Percentiles rank a stretch among this genome's conserved stretches.
Conservation (phyloP, 2,797 vertebrate species). For the Micromesistius poutassou region DNA sequence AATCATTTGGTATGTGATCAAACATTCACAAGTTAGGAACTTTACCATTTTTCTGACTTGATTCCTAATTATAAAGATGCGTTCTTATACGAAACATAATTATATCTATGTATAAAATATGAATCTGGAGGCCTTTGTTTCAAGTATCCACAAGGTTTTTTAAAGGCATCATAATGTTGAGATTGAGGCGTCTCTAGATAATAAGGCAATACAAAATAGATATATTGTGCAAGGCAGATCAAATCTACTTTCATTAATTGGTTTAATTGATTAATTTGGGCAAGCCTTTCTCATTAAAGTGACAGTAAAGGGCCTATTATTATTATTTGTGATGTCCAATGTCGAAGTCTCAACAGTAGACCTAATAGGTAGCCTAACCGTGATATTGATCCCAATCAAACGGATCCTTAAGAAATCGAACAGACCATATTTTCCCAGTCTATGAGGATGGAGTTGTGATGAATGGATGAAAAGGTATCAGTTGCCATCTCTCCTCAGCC, state of each 20-base stretch:
- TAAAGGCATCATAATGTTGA: conserved; percentile 42
- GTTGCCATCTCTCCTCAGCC: not conserved
- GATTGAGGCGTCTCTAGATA: conserved; percentile 31
- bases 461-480: not conserved
- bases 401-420: not conserved
- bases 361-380: not conserved
- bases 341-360: not conserved
- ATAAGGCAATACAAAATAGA: conserved; percentile 27
- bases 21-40: not conserved
- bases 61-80: conserved; percentile 10
- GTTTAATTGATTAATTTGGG: conserved; percentile 8
- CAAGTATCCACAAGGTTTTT: conserved; percentile 43
- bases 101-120: conserved; percentile 19
- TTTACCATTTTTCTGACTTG: not conserved
- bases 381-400: not conserved
- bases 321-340: not conserved
- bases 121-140: conserved; percentile 29
- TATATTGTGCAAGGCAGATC: conserved; percentile 32
- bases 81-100: conserved; percentile 2
- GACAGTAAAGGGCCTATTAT: not conserved
- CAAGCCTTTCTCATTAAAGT: conserved; percentile 10
- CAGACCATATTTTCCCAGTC: not conserved
- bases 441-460: not conserved
- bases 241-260: conserved; percentile 35
- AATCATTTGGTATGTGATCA: not conserved